Percentiles rank a stretch among this genome's conserved stretches.
Conservation (phyloP, 2,113 vertebrate species). For the Platycercus adscitus region DNA sequence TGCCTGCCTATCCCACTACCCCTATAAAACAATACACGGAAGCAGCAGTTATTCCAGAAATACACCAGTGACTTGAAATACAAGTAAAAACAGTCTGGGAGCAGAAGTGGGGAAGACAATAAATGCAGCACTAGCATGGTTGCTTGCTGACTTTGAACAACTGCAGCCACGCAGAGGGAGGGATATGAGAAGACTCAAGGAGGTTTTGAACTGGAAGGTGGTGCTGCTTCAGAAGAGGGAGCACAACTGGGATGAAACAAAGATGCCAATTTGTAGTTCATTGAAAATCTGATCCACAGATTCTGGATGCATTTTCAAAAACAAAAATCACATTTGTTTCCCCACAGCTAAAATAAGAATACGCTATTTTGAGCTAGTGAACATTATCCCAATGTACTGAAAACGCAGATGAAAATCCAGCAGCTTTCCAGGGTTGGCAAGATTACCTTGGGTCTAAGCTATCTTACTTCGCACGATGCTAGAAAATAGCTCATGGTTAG, state of each 20-base stretch:
- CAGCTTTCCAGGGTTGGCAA: not conserved
- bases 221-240: not conserved
- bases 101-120: not conserved
- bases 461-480: not conserved
- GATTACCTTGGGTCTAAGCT: not conserved
- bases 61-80: not conserved
- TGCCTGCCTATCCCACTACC: not conserved
- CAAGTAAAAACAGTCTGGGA: not conserved
- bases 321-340: not conserved
- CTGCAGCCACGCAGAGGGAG: not conserved
- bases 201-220: not conserved
- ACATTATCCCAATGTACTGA: not conserved
- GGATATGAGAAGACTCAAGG: not conserved
- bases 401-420: not conserved
- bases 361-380: not conserved
- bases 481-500: not conserved
- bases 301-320: not conserved
- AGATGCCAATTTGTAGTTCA: not conserved
- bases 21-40: not conserved
- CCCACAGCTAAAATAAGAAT: not conserved
- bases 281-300: not conserved
- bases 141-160: not conserved
- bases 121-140: not conserved
- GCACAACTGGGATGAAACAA: not conserved
- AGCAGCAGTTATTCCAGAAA: not conserved